Evolutionary conservation across 1,140 invertebrate genomes (phyloP), one percentile per base, ranked within the genome.

Genomic region (Sitophilus oryzae): DNA sequence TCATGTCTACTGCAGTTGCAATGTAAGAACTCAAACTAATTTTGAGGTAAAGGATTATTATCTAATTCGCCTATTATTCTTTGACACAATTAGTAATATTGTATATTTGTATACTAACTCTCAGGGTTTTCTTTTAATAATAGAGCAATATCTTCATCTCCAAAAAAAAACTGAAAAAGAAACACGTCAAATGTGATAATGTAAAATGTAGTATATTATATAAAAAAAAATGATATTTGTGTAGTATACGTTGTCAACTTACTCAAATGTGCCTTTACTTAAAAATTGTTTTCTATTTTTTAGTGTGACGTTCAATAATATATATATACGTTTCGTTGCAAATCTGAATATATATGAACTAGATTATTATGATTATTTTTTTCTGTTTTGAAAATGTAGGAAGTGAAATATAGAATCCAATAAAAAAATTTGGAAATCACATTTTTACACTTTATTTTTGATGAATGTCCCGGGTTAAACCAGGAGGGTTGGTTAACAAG

Each of bases 31-130:
- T 5, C 25, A n/a, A n/a, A n/a, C n/a, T n/a, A n/a, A n/a, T n/a
- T n/a, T n/a, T n/a, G n/a, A n/a, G n/a, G n/a, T n/a, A n/a, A n/a
- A 30, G 25, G 25, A 30, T n/a, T n/a, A n/a, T n/a, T 6, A 30
- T 30, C 11, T 30, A 30, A 11, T 30, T 20, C 19, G 1, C 10
- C 23, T 30, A 30, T 15, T 45, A 25, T 14, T 45, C 16, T 30
- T 45, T 2, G n/a, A 15, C 30, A 37, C 18, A 14, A 1, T 21
- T 14, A 45, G 10, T 30, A 25, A 8, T 22, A 18, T 21, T 63
- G 61, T 62, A 65, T 65, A 62, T 62, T 62, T 66, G 64, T 64
- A 59, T 64, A 64, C 64, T 66, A 63, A 66, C 64, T 66, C 64
- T 66, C 64, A 66, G 60, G 64, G 64, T 66, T 63, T 64, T 50